phyloP scores from a whole-genome alignment of 1,140 invertebrate species.

The Megalopta genalis region DNA sequence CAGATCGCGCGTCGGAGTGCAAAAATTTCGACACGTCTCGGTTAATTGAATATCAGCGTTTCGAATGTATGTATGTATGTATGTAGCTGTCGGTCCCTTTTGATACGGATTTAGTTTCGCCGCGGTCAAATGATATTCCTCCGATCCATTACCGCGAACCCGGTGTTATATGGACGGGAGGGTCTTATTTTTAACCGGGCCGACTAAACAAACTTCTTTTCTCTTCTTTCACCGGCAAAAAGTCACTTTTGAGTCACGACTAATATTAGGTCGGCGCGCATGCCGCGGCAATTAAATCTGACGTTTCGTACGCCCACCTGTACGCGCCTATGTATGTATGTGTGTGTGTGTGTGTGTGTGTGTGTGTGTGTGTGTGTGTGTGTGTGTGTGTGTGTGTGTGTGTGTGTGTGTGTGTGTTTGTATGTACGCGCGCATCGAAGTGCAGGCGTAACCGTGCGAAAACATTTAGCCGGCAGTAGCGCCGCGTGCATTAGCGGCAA shows the following conservation, averaged over 20 bases:
- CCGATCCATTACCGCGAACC: slow-evolving; percentile 10
- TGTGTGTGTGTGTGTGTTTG: background rate
- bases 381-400: background rate
- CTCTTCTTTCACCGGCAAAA: slow-evolving; percentile 46
- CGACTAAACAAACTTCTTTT: slow-evolving; percentile 52
- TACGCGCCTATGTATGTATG: background rate
- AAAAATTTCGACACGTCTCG: no score
- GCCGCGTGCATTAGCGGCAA: background rate
- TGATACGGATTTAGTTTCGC: background rate
- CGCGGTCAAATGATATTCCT: slow-evolving; percentile 1
- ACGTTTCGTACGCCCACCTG: slow-evolving; percentile 52
- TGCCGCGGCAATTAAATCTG: slow-evolving; percentile 65
- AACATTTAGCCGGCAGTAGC: background rate
- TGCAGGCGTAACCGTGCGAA: background rate
- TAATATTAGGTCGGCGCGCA: slow-evolving; percentile 64
- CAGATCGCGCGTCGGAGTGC: no score
- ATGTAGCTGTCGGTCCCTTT: background rate
- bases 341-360: background rate
- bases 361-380: background rate
- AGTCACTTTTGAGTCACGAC: slow-evolving; percentile 52
- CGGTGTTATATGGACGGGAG: slow-evolving; percentile 15
- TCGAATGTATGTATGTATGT: no score
- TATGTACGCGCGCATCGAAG: no score
- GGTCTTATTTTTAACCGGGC: slow-evolving; percentile 52
- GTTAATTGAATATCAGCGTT: no score